These are phyloP conservation scores for Nasua narica DNA, from an alignment of 2,797 vertebrate genomes.

Conservation along the genomic window DNA sequence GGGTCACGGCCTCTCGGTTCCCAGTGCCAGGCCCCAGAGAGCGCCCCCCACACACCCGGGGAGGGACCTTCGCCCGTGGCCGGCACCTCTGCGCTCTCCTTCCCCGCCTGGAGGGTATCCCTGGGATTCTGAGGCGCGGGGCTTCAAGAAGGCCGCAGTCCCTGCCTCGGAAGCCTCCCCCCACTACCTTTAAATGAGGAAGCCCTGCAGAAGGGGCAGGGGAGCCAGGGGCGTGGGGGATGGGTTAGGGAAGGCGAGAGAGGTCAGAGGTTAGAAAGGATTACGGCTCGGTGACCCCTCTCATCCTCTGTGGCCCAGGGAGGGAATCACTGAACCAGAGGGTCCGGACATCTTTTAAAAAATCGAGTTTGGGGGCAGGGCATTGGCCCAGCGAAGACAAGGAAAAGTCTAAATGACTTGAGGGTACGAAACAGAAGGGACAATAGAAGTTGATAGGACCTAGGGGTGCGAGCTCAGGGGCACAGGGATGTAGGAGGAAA, in stretches of 20 bases:
- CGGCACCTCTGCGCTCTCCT: too few species aligned
- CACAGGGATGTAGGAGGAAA: background rate
- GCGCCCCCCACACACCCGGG: too few species aligned
- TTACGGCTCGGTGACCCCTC: conserved; percentile 75
- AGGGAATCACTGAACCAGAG: background rate
- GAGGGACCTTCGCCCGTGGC: background rate
- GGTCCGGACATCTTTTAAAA: background rate
- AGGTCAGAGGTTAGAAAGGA: conserved; percentile 84
- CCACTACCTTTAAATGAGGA: background rate
- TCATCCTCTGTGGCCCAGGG: background rate
- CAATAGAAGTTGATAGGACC: background rate
- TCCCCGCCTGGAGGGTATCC: too few species aligned
- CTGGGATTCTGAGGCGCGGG: background rate
- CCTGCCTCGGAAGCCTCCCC: background rate
- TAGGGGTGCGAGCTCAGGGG: rapidly evolving
- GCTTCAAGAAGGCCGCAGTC: background rate
- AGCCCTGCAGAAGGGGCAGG: conserved; percentile 44
- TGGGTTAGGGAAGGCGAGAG: conserved; percentile 64
- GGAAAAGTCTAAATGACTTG: background rate
- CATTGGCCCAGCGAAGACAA: background rate
- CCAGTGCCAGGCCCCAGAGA: background rate
- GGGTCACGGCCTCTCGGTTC: background rate
- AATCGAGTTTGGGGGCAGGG: background rate
- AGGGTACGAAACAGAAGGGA: background rate
- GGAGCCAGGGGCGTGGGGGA: background rate